Evolutionary conservation across 2,797 vertebrate genomes (phyloP).

Genomic region (Cyclura pinguis): DNA sequence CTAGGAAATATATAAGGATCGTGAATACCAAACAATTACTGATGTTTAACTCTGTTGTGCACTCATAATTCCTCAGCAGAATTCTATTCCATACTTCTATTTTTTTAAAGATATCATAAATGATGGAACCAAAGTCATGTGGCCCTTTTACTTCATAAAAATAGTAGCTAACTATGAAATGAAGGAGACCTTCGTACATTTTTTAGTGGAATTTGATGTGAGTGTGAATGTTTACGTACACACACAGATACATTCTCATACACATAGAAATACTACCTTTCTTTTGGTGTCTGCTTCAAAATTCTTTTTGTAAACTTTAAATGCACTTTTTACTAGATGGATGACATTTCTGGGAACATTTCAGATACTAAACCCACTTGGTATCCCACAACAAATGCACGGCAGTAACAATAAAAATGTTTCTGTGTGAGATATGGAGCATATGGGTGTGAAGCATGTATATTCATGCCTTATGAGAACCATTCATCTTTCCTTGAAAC

Average conservation of each 20-base stretch:
- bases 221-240: too few species aligned
- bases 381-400: background rate
- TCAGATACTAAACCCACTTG: conserved; percentile 20
- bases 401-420: conserved; percentile 24
- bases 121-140: background rate
- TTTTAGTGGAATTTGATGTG: background rate
- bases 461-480: conserved; percentile 24
- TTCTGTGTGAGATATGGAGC: background rate
- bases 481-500: conserved; percentile 41
- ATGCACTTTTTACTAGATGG: background rate
- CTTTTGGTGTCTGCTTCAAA: background rate
- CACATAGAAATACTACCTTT: background rate
- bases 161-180: background rate
- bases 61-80: too few species aligned
- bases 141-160: background rate
- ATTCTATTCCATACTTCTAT: too few species aligned
- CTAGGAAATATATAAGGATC: too few species aligned
- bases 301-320: background rate
- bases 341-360: conserved; percentile 13
- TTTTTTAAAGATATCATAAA: background rate
- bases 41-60: too few species aligned
- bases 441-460: conserved; percentile 26
- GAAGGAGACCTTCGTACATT: background rate
- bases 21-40: too few species aligned
- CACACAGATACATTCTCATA: background rate